These are phyloP conservation scores for Epicampocera succincta DNA, from an alignment of 2,888 invertebrate genomes.

Conservation along the genomic window DNA sequence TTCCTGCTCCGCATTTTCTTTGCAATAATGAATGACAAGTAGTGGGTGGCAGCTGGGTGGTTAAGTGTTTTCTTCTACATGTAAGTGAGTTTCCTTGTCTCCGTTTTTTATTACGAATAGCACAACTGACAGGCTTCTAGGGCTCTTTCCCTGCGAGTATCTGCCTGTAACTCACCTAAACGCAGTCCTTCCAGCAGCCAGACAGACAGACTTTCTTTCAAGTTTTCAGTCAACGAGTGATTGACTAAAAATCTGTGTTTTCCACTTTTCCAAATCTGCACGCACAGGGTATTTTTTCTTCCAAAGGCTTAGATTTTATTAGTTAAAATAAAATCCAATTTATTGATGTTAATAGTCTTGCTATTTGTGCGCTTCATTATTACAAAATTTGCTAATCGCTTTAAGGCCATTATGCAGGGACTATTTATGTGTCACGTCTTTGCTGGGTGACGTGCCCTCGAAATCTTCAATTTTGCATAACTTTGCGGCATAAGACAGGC, in stretches of 20 bases:
- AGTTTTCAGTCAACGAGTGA: conserved; percentile 7
- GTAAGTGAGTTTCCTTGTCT: conserved; percentile 31
- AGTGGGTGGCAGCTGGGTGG: conserved; percentile 10
- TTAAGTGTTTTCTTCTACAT: not conserved
- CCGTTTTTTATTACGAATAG: conserved; percentile 38
- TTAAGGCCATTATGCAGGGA: too few relatives aligned
- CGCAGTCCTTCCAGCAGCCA: too few relatives aligned
- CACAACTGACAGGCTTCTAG: conserved; percentile 45
- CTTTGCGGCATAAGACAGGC: too few relatives aligned
- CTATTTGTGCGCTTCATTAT: too few relatives aligned
- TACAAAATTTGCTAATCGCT: too few relatives aligned
- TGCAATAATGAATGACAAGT: conserved; percentile 33
- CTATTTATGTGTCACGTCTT: too few relatives aligned
- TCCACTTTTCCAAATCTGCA: conserved; percentile 2
- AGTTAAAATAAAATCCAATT: too few relatives aligned
- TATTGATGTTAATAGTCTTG: too few relatives aligned
- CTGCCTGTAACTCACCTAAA: not conserved
- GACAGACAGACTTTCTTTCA: not conserved
- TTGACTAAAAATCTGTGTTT: conserved; percentile 19
- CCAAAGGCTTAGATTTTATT: too few relatives aligned
- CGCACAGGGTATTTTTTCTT: too few relatives aligned
- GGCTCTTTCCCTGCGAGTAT: not conserved
- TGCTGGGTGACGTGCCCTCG: too few relatives aligned
- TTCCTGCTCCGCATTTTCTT: conserved; percentile 51
- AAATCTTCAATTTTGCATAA: too few relatives aligned